Conservation (phyloP, 2,888 invertebrate genomes). For the Hirtodrosophila alboralis region DNA sequence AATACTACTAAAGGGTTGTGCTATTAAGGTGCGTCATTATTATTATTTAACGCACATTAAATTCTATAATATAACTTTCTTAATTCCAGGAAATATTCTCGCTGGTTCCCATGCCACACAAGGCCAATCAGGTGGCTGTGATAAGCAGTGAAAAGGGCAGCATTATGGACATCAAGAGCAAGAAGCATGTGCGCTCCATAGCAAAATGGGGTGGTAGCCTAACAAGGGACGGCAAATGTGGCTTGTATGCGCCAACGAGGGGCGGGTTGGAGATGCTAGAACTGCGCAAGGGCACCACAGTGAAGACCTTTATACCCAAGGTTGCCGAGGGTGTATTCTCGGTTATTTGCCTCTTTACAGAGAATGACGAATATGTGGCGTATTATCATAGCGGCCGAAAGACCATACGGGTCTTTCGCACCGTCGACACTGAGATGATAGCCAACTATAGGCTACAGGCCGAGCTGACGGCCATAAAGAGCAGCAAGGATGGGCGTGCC, state of each 20-base stretch:
- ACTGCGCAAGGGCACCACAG: slow-evolving; percentile 93
- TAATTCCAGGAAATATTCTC: slow-evolving; percentile 87
- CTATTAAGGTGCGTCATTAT: slow-evolving; percentile 85
- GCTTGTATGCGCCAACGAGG: slow-evolving; percentile 95
- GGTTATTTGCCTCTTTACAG: slow-evolving; percentile 96
- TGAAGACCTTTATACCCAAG: slow-evolving; percentile 95
- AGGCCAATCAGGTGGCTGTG: slow-evolving; percentile 93
- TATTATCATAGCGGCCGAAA: slow-evolving; percentile 98
- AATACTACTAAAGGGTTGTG: slow-evolving; percentile 85
- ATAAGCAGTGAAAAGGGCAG: slow-evolving; percentile 95
- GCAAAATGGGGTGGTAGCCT: slow-evolving; percentile 96
- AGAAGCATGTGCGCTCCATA: slow-evolving; percentile 93
- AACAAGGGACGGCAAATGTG: slow-evolving; percentile 94
- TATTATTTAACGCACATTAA: too few relatives aligned
- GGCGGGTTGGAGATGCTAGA: slow-evolving; percentile 97
- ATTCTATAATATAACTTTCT: not conserved
- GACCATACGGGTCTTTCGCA: slow-evolving; percentile 96
- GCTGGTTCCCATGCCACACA: slow-evolving; percentile 92
- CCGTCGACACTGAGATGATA: slow-evolving; percentile 94
- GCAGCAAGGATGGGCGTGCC: slow-evolving; percentile 89
- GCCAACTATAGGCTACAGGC: slow-evolving; percentile 97
- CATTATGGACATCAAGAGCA: slow-evolving; percentile 94
- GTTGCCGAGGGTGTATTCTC: slow-evolving; percentile 99
- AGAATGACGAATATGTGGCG: slow-evolving; percentile 96
- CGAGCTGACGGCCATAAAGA: slow-evolving; percentile 93